Conservation (phyloP, 2,888 invertebrate genomes). For the Leucoptera coffeella region DNA sequence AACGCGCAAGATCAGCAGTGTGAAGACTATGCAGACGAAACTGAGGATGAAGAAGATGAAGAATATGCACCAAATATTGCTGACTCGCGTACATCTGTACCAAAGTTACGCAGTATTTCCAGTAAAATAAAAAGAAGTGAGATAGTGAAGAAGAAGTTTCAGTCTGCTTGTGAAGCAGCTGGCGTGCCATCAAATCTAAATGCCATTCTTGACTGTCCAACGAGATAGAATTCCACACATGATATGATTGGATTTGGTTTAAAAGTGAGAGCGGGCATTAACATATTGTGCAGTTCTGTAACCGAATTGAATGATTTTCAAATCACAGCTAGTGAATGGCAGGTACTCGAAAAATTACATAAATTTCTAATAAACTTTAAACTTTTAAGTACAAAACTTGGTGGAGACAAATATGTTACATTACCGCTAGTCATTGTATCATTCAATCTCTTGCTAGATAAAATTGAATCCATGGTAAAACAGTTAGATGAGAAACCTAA, state of each 20-base stretch:
- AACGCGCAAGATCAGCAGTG: slow-evolving; percentile 3
- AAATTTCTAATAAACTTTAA: slow-evolving; percentile 9
- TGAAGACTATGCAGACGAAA: slow-evolving; percentile 8
- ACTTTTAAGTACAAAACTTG: slow-evolving; percentile 10
- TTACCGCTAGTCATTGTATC: too few relatives aligned
- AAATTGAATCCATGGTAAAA: too few relatives aligned
- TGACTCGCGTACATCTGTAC: slow-evolving; percentile 9
- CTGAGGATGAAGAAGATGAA: slow-evolving; percentile 10
- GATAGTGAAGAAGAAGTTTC: slow-evolving; percentile 10
- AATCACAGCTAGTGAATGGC: slow-evolving; percentile 10
- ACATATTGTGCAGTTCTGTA: slow-evolving; percentile 10
- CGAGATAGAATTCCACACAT: slow-evolving; percentile 1
- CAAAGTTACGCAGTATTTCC: slow-evolving; percentile 9
- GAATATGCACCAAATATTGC: slow-evolving; percentile 10
- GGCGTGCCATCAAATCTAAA: slow-evolving; percentile 10
- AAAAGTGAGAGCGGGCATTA: slow-evolving; percentile 7
- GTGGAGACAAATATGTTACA: too few relatives aligned
- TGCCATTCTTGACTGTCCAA: slow-evolving; percentile 1
- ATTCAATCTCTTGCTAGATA: too few relatives aligned
- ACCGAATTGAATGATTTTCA: slow-evolving; percentile 10
- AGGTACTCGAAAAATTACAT: slow-evolving; percentile 9
- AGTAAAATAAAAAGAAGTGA: slow-evolving; percentile 10
- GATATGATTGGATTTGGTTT: slow-evolving; percentile 2
- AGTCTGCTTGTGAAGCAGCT: slow-evolving; percentile 10
- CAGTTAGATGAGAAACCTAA: too few relatives aligned